Evolutionary conservation across 1,140 invertebrate genomes (phyloP).

Genomic region (Camponotus pennsylvanicus): DNA sequence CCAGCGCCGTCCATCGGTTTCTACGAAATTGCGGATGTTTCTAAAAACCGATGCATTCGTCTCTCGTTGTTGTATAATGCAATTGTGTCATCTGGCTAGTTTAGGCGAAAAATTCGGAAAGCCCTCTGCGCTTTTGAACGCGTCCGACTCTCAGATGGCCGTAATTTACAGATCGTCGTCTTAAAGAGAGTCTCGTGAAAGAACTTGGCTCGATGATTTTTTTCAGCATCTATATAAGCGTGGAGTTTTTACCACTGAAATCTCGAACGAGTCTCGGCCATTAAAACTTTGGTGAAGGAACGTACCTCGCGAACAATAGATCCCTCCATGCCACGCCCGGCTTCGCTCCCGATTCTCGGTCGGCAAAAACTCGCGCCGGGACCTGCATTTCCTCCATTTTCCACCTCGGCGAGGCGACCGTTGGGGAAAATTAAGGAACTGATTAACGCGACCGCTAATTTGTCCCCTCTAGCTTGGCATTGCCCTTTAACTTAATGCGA

Average conservation of each 20-base stretch:
- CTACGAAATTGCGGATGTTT: conserved; percentile 4
- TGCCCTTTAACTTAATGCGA: conserved; percentile 61
- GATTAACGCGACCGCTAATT: conserved; percentile 71
- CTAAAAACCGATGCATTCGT: background rate
- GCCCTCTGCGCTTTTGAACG: no score
- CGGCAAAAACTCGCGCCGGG: conserved; percentile 35
- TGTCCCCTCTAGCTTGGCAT: conserved; percentile 36
- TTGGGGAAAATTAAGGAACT: conserved; percentile 56
- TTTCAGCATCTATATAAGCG: conserved; percentile 36
- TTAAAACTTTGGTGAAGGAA: conserved; percentile 43
- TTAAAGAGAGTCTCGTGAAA: background rate
- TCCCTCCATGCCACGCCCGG: background rate
- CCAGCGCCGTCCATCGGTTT: background rate
- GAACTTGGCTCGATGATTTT: conserved; percentile 10
- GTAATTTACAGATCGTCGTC: background rate
- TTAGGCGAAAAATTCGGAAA: no score
- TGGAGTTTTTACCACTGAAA: conserved; percentile 27
- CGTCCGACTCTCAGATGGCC: background rate
- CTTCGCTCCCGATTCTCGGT: conserved; percentile 14
- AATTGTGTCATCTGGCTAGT: no score
- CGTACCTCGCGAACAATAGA: conserved; percentile 49
- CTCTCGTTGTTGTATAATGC: no score
- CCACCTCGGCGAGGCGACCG: conserved; percentile 18
- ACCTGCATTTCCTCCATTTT: conserved; percentile 67
- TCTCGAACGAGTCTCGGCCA: conserved; percentile 23